Evolutionary conservation across 1,140 invertebrate species (phyloP).

Genomic region (Drosophila bipectinata): DNA sequence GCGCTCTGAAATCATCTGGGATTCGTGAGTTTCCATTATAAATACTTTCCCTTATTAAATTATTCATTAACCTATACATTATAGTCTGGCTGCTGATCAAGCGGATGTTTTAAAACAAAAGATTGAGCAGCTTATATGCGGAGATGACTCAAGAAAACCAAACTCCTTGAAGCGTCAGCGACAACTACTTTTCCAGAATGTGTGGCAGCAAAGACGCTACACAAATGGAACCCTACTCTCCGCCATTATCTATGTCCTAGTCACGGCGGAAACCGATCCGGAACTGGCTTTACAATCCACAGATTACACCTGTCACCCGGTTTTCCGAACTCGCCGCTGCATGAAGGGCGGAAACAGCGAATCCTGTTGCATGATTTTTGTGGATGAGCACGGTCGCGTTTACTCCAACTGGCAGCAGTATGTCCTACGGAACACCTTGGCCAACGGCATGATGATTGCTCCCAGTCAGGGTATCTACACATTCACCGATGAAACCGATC

Average conservation of each 20-base stretch:
- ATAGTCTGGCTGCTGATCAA: conserved; percentile 58
- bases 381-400: conserved; percentile 70
- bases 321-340: conserved; percentile 74
- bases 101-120: conserved; percentile 60
- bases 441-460: conserved; percentile 69
- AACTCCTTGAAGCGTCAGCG: conserved; percentile 42
- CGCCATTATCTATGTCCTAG: conserved; percentile 75
- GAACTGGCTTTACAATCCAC: conserved; percentile 55
- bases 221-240: conserved; percentile 71
- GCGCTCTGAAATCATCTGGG: conserved; percentile 74
- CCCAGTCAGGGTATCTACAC: conserved; percentile 65
- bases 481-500: conserved; percentile 38
- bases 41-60: neutral
- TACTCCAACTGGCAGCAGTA: conserved; percentile 70
- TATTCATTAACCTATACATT: neutral
- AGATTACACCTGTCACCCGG: conserved; percentile 64
- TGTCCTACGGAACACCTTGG: conserved; percentile 61
- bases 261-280: conserved; percentile 49
- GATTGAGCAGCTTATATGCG: conserved; percentile 56
- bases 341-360: conserved; percentile 55
- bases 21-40: conserved; percentile 60
- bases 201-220: conserved; percentile 69
- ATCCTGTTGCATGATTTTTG: conserved; percentile 76
- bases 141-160: conserved; percentile 18
- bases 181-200: conserved; percentile 57